Evolutionary conservation across 1,140 invertebrate species (phyloP).

Genomic region (Drosophila littoralis): DNA sequence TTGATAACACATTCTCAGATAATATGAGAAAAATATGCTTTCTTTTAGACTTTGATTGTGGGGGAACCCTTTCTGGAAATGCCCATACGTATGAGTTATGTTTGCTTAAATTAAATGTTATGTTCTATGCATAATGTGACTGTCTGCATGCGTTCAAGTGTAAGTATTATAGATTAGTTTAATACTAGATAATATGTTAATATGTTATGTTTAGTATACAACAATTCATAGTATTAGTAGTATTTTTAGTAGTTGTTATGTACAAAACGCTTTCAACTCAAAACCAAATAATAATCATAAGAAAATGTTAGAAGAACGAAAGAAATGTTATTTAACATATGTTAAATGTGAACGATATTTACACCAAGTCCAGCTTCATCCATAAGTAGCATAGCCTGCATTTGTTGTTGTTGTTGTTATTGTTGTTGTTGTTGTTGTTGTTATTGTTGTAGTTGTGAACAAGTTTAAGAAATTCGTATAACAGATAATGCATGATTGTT

Average conservation of each 20-base stretch:
- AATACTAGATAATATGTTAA: not conserved
- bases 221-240: conserved; percentile 24
- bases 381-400: conserved; percentile 95
- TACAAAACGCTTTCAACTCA: conserved; percentile 32
- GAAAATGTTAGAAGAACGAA: conserved; percentile 28
- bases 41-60: too few relatives aligned
- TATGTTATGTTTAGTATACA: conserved; percentile 40
- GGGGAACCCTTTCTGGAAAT: not conserved
- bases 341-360: conserved; percentile 87
- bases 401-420: conserved; percentile 56
- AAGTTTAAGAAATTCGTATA: conserved; percentile 67
- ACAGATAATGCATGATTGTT: conserved; percentile 75
- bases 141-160: conserved; percentile 55
- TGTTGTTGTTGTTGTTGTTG: conserved; percentile 52
- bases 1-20: too few relatives aligned
- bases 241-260: conserved; percentile 19
- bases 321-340: conserved; percentile 64
- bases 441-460: conserved; percentile 69
- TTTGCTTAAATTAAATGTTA: conserved; percentile 12
- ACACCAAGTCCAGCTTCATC: conserved; percentile 93
- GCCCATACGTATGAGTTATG: not conserved
- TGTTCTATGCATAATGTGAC: conserved; percentile 32
- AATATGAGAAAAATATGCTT: too few relatives aligned
- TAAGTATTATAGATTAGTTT: conserved; percentile 27
- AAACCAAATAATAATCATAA: conserved; percentile 15